Evolutionary conservation across 2,113 vertebrate species (phyloP), one percentile per base, ranked within the genome.

Genomic region (Coryphaenoides rupestris): DNA sequence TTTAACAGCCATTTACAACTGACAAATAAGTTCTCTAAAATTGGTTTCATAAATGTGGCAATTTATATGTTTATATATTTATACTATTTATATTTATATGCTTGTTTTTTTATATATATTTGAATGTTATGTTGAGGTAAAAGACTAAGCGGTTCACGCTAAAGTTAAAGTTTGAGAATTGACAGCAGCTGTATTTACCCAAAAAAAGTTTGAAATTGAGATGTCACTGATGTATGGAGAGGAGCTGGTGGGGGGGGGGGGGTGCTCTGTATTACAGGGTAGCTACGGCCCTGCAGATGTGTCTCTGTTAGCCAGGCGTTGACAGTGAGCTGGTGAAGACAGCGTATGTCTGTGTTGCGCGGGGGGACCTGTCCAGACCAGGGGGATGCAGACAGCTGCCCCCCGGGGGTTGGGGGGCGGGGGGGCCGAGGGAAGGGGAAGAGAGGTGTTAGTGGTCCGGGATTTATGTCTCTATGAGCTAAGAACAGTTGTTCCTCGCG

Each of bases 231-330:
- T n/a, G 88, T 76, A 80, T 85, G 71, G 73, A 64, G 76, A 74
- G 77, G 78, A 85, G 68, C 69, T 80, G 61, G 78, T 85, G 71
- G 73, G 64, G 76, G 73, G 77, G 78, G 85, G 68, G 69, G 79
- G 61, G 78, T 73, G 45, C 2, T 61, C 72, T 81, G 75, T 84
- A 92, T 84, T 90, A 88, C 70, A 82, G 76, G 78, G 74, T 75
- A 83, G 47, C 84, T 89, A 78, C 84, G 82, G 73, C 82, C 80
- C 80, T 85, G 87, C 87, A 93, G 89, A 89, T 92, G 88, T 90
- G 87, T 84, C 77, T 84, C 77, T 73, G 28, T 78, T 78, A 88
- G 81, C 86, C 79, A 86, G 73, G 69, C 19, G 84, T 85, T 88
- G 90, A 82, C 70, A 79, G 76, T 76, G 65, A 84, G 79, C 72